phyloP scores from a whole-genome alignment of 2,888 invertebrate genomes.

The Cenopis cana region DNA sequence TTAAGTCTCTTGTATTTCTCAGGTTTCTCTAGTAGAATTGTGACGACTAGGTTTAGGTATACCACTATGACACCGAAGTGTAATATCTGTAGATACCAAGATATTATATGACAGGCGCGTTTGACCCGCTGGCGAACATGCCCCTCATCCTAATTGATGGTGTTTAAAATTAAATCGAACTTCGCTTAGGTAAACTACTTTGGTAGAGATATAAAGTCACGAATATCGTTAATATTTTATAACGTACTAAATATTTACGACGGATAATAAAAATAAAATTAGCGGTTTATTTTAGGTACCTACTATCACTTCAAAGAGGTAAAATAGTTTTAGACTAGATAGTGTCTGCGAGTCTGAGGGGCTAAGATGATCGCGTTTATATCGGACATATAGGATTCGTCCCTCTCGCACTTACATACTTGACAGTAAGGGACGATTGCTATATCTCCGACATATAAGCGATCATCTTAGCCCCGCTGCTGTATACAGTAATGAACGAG shows the following conservation, averaged over 20 bases:
- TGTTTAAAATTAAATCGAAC: neutral
- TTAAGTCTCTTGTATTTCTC: neutral
- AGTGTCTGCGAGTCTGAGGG: conserved; percentile 5
- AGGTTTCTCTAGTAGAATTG: conserved; percentile 12
- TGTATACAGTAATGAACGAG: neutral
- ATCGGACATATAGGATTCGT: no score
- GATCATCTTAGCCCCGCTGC: no score
- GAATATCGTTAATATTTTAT: neutral
- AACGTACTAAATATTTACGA: conserved; percentile 6
- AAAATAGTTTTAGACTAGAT: conserved; percentile 8
- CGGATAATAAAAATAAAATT: conserved; percentile 1
- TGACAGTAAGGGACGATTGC: no score
- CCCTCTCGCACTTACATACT: no score
- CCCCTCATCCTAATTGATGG: neutral
- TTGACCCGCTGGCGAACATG: no score
- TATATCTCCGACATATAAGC: no score
- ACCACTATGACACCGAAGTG: neutral
- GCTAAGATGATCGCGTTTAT: no score
- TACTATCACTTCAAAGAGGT: conserved; percentile 27
- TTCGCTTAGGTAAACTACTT: neutral
- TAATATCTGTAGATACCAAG: no score
- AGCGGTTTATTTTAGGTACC: conserved; percentile 29
- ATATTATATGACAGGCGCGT: no score
- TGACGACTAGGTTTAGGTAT: neutral
- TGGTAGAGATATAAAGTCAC: neutral